These are phyloP conservation scores for Drosophila mimetica DNA, from an alignment of 2,888 invertebrate species.

Conservation along the genomic window DNA sequence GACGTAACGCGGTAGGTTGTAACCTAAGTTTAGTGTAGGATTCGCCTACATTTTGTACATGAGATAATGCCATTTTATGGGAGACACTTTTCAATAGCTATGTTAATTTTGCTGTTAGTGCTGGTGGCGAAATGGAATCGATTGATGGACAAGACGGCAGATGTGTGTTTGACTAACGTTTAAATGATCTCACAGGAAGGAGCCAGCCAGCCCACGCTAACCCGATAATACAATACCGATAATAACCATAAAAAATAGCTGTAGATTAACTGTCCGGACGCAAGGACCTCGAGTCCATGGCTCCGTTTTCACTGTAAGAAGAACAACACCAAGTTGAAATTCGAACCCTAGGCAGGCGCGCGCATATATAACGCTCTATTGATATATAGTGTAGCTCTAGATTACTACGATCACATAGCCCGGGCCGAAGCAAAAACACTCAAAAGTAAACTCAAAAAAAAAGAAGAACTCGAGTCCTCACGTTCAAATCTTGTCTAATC, in stretches of 20 bases:
- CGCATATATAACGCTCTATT: slow-evolving; percentile 23
- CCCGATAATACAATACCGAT: slow-evolving; percentile 23
- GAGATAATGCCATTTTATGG: slow-evolving; percentile 51
- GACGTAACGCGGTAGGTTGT: slow-evolving; percentile 69
- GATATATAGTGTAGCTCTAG: slow-evolving; percentile 47
- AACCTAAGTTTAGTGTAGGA: slow-evolving; percentile 59
- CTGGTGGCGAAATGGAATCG: slow-evolving; percentile 48
- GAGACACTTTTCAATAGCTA: slow-evolving; percentile 47
- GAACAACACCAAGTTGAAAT: slow-evolving; percentile 65
- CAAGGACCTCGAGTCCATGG: slow-evolving; percentile 12
- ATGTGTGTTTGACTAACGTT: slow-evolving; percentile 48
- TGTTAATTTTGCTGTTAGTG: slow-evolving; percentile 56
- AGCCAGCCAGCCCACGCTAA: slow-evolving; percentile 29
- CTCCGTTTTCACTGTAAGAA: slow-evolving; percentile 62
- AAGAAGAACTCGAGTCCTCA: slow-evolving; percentile 9
- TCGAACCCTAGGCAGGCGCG: slow-evolving; percentile 31
- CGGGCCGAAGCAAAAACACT: slow-evolving; percentile 9
- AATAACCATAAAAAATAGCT: slow-evolving; percentile 36
- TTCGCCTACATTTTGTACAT: slow-evolving; percentile 32
- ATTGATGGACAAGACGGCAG: slow-evolving; percentile 37
- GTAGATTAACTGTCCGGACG: slow-evolving; percentile 32
- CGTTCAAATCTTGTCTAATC: slow-evolving; percentile 41
- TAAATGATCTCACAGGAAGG: slow-evolving; percentile 70
- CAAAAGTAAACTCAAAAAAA: slow-evolving; percentile 2
- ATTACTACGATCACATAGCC: slow-evolving; percentile 19